Evolutionary conservation across 2,113 vertebrate species (phyloP), one percentile per base, ranked within the genome.

Genomic region (Saccopteryx leptura): DNA sequence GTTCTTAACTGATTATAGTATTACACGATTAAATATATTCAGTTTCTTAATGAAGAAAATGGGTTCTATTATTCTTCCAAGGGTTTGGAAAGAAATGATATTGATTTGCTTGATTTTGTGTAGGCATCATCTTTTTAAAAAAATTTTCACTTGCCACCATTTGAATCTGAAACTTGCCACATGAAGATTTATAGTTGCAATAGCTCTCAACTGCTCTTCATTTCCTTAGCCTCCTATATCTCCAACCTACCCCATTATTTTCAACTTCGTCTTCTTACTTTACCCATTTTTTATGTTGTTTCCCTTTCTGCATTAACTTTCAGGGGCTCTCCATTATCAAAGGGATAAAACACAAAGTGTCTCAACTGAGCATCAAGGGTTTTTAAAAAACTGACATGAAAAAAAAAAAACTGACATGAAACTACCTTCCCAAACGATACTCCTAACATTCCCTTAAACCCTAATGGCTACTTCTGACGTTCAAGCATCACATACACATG

Each of bases 21-120:
- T 93, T 82, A 89, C 7, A 91, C 71, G 72, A 87, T 91, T 97
- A 84, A 92, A 75, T 93, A 88, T 94, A 65, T 31, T 96, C 60
- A 78, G 33, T 24, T 9, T 91, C 63, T 93, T 92, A 90, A 48
- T 52, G 46, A 90, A 89, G 60, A 91, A 74, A 65, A 88, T 82
- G 39, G 0, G 31, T 82, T 96, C 18, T 33, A 71, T 94, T 88
- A 79, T 88, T 81, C 9, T 95, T 39, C 15, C 65, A 66, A 90
- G 28, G 11, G 4, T 63, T 86, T 93, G 9, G 54, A 87, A 94
- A 89, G 48, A 89, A 94, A 71, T 66, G 18, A 56, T 79, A 84
- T 28, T 56, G 68, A 90, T 87, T 76, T 81, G 9, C 31, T 88
- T 92, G 46, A 69, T 89, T 81, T 63, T 50, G 68, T 78, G 28